Evolutionary conservation across 2,888 invertebrate species (phyloP).

Genomic region (Trissolcus japonicus): DNA sequence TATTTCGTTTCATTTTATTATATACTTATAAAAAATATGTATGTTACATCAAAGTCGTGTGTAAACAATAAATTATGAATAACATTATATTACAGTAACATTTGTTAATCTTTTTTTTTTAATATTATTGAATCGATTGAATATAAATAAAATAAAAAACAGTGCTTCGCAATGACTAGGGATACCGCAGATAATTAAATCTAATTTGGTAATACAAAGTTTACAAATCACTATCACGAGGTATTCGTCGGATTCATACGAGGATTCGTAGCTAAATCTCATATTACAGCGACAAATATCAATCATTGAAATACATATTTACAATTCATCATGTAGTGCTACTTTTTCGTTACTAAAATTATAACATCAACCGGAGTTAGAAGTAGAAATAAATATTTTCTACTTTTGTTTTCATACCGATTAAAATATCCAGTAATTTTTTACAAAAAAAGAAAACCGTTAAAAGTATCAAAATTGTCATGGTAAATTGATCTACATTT

Average conservation of each 20-base stretch:
- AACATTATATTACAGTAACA: conserved; percentile 55
- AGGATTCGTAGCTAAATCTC: no score
- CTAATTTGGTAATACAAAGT: conserved; percentile 31
- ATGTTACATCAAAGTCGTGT: conserved; percentile 69
- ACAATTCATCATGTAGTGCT: neutral
- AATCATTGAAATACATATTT: neutral
- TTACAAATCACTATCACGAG: conserved; percentile 40
- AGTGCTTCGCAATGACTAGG: conserved; percentile 43
- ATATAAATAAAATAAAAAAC: conserved; percentile 23
- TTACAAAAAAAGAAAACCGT: no score
- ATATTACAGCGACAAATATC: no score
- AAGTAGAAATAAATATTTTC: no score
- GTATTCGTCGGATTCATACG: conserved; percentile 1
- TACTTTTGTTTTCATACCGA: no score
- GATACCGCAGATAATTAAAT: conserved; percentile 24
- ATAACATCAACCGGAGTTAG: no score
- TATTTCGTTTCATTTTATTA: conserved; percentile 69
- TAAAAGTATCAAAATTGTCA: no score
- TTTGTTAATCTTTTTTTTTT: conserved; percentile 19
- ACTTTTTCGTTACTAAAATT: no score
- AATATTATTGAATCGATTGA: conserved; percentile 17
- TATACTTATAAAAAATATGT: conserved; percentile 76
- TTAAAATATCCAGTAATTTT: no score
- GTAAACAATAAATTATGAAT: conserved; percentile 70
- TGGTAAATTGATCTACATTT: no score